phyloP scores from a whole-genome alignment of 2,888 invertebrate species.

The Leptinotarsa rubiginosa region DNA sequence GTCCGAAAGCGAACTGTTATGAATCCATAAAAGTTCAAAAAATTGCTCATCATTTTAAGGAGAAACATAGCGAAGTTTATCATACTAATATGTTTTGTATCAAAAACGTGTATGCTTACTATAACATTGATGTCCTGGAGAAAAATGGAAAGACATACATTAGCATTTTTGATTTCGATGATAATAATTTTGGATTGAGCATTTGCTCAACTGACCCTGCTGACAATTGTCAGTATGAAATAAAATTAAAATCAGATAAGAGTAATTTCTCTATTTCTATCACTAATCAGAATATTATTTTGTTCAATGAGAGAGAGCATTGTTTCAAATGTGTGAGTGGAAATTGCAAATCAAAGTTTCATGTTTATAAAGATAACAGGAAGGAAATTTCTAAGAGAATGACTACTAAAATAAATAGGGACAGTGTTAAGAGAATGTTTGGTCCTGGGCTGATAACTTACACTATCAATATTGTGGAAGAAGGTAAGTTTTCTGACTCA shows the following conservation, averaged over 20 bases:
- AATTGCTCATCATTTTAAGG: slow-evolving; percentile 43
- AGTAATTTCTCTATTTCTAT: slow-evolving; percentile 42
- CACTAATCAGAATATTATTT: slow-evolving; percentile 38
- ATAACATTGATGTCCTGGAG: slow-evolving; percentile 45
- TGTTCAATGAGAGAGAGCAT: slow-evolving; percentile 45
- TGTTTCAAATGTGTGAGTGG: slow-evolving; percentile 45
- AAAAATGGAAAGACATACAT: slow-evolving; percentile 44
- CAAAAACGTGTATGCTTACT: slow-evolving; percentile 42
- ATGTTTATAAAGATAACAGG: slow-evolving; percentile 43
- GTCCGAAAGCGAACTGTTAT: slow-evolving; percentile 43
- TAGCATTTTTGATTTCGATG: slow-evolving; percentile 46
- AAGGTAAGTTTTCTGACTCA: slow-evolving; percentile 26
- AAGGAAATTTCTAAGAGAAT: slow-evolving; percentile 45
- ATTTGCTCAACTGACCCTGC: slow-evolving; percentile 39
- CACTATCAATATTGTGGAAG: slow-evolving; percentile 41
- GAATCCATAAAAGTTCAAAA: slow-evolving; percentile 38
- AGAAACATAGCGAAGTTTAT: slow-evolving; percentile 41
- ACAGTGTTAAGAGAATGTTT: slow-evolving; percentile 44
- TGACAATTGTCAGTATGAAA: slow-evolving; percentile 40
- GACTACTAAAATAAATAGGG: slow-evolving; percentile 46
- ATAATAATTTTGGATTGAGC: slow-evolving; percentile 45
- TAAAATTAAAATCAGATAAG: slow-evolving; percentile 42
- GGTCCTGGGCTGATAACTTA: slow-evolving; percentile 43
- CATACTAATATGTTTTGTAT: slow-evolving; percentile 39
- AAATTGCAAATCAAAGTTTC: slow-evolving; percentile 43